Conservation (phyloP, 2,113 vertebrate genomes). For the Ammodramus savannarum region DNA sequence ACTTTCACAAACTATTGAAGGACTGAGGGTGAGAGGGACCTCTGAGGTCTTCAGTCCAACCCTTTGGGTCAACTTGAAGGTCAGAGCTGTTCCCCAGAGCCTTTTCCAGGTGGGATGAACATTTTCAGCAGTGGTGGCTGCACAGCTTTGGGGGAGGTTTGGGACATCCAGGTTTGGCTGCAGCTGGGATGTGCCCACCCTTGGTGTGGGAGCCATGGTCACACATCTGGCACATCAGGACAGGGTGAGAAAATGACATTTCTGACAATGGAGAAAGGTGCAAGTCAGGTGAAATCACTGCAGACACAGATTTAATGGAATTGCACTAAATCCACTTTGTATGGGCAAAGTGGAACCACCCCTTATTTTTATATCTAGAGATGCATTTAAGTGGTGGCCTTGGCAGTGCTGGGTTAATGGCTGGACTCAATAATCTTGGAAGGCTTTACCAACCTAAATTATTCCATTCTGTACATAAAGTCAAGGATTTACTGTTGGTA, state of each 20-base stretch:
- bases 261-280: background rate
- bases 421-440: background rate
- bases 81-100: background rate
- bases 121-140: background rate
- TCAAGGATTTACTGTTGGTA: background rate
- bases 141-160: background rate
- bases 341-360: background rate
- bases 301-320: background rate
- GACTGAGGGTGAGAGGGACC: background rate
- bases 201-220: accelerated
- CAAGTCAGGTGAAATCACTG: background rate
- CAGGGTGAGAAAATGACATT: background rate
- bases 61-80: background rate
- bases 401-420: background rate
- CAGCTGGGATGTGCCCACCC: background rate
- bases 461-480: background rate
- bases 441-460: background rate
- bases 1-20: background rate
- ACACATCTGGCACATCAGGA: accelerated
- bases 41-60: background rate
- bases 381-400: background rate
- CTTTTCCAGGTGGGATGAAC: background rate
- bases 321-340: background rate
- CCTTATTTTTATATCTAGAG: background rate
- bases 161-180: background rate